A percentile compares a stretch with the other conserved stretches of the same genome.
These are phyloP conservation scores for Seira musarum DNA, from an alignment of 2,888 invertebrate genomes.

Conservation along the genomic window DNA sequence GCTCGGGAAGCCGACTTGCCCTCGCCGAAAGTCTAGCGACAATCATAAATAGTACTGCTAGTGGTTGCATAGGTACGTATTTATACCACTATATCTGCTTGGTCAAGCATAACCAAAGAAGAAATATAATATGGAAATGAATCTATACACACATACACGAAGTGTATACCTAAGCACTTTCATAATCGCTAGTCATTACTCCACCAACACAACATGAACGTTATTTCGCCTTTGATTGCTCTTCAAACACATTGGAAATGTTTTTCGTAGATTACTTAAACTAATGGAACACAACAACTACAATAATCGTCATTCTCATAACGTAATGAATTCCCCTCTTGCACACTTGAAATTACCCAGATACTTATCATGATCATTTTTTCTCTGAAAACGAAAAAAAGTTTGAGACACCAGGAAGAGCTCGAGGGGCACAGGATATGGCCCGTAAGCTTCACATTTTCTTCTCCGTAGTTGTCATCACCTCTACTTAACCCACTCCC, in stretches of 20 bases:
- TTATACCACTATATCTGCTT: constrained; percentile 26
- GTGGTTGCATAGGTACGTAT: not conserved
- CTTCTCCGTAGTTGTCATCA: not conserved
- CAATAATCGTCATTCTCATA: not conserved
- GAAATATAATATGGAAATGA: too few species aligned
- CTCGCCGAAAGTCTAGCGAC: not conserved
- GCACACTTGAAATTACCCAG: not conserved
- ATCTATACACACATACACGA: too few species aligned
- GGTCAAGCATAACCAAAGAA: not conserved
- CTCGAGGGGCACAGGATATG: not conserved
- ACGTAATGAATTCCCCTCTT: constrained; percentile 2
- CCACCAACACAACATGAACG: not conserved
- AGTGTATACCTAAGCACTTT: not conserved
- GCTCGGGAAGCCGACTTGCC: constrained; percentile 41
- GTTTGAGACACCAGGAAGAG: not conserved
- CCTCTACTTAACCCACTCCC: not conserved
- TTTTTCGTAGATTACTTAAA: not conserved
- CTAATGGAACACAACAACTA: not conserved
- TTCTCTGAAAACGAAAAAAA: not conserved
- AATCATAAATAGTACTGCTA: not conserved
- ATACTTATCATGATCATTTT: not conserved
- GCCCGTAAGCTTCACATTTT: not conserved
- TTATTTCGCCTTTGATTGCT: not conserved
- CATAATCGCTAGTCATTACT: not conserved
- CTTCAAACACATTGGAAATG: not conserved